Conservation (phyloP, 1,140 invertebrate genomes). For the Brevipalpus yothersi region DNA sequence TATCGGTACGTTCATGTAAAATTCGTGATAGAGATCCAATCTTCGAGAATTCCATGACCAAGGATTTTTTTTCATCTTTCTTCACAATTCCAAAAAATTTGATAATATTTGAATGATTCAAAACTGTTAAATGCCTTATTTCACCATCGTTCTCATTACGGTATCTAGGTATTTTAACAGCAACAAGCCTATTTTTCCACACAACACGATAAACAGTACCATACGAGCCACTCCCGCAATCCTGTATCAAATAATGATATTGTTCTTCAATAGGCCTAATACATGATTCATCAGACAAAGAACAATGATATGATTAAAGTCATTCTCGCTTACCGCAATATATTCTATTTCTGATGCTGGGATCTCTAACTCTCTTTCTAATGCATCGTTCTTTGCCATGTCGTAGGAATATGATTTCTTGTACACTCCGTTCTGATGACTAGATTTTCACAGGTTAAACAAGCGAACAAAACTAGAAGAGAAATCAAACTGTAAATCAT, state of each 20-base stretch:
- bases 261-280: too few relatives aligned
- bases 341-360: too few relatives aligned
- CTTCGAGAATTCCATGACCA: slow-evolving; percentile 91
- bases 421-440: too few relatives aligned
- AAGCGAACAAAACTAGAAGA: too few relatives aligned
- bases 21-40: slow-evolving; percentile 60
- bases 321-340: too few relatives aligned
- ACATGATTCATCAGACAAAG: too few relatives aligned
- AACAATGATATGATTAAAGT: too few relatives aligned
- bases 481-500: too few relatives aligned
- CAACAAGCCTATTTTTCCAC: slow-evolving; percentile 62
- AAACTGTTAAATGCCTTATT: slow-evolving; percentile 48
- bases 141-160: slow-evolving; percentile 33
- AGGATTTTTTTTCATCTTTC: slow-evolving; percentile 26
- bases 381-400: too few relatives aligned
- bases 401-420: too few relatives aligned
- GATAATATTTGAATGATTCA: slow-evolving; percentile 80
- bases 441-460: too few relatives aligned
- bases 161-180: slow-evolving; percentile 76
- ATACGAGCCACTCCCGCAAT: slow-evolving; percentile 77
- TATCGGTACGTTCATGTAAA: slow-evolving; percentile 53
- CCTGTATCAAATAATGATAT: slow-evolving; percentile 1
- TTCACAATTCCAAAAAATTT: slow-evolving; percentile 67
- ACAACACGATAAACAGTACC: slow-evolving; percentile 70
- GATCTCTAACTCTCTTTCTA: too few relatives aligned